Percentiles rank a stretch among this genome's conserved stretches.
phyloP scores from a whole-genome alignment of 64 coral and sea anemone species.

The Hydrozoanthus tunicans region DNA sequence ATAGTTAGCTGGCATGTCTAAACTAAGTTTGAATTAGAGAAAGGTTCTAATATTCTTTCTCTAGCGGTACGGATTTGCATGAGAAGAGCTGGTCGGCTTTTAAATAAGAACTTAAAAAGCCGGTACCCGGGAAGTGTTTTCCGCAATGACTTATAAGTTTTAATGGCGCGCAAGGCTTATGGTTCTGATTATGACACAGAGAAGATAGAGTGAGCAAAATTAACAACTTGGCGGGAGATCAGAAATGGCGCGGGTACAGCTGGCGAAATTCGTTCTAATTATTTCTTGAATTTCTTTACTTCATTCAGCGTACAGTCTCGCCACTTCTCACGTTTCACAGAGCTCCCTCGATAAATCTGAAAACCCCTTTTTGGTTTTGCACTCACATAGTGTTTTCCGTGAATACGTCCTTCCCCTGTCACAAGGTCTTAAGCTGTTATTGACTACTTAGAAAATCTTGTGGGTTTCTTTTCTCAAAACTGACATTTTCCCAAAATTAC shows the following conservation, averaged over 20 bases:
- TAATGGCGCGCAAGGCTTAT: constrained; percentile 36
- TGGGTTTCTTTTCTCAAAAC: constrained; percentile 8
- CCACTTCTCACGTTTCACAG: neutral
- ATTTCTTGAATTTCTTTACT: constrained; percentile 14
- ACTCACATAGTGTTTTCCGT: neutral
- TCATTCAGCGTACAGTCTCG: neutral
- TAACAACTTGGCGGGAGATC: constrained; percentile 47
- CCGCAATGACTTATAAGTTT: constrained; percentile 39
- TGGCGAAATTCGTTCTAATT: constrained; percentile 54
- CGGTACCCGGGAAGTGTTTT: neutral
- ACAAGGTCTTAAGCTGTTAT: constrained; percentile 11
- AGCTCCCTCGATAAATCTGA: neutral
- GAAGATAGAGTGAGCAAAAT: constrained; percentile 50
- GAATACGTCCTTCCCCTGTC: neutral
- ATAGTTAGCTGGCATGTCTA: constrained; percentile 44
- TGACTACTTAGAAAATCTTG: neutral
- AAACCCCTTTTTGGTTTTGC: neutral
- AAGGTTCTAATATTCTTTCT: constrained; percentile 34
- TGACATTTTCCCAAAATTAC: constrained; percentile 17
- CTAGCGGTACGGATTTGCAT: constrained; percentile 32
- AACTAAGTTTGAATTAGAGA: constrained; percentile 43
- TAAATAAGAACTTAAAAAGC: constrained; percentile 32
- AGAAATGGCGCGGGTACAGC: constrained; percentile 6
- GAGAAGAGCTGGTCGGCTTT: constrained; percentile 44
- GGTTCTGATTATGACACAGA: constrained; percentile 14